phyloP scores from a whole-genome alignment of 2,797 vertebrate species.

The Xerus rutilus region DNA sequence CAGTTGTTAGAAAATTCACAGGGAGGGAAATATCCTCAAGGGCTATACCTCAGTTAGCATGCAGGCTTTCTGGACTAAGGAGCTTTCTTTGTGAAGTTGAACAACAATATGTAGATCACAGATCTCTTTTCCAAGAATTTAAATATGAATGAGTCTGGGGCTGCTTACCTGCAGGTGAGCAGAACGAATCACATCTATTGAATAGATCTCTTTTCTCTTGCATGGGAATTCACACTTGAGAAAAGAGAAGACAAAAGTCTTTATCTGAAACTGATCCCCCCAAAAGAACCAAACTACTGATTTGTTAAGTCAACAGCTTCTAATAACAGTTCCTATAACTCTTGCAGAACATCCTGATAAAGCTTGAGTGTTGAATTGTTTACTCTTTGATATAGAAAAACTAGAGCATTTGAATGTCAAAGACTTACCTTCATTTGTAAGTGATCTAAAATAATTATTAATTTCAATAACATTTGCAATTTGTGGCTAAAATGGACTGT shows the following conservation, averaged over 20 bases:
- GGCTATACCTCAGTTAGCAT: constrained; percentile 69
- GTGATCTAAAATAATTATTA: constrained; percentile 13
- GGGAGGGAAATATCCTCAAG: constrained; percentile 52
- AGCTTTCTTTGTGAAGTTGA: constrained; percentile 51
- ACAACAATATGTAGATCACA: background rate
- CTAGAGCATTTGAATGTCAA: constrained; percentile 60
- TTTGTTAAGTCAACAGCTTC: constrained; percentile 35
- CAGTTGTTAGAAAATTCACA: constrained; percentile 59
- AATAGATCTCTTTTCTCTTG: background rate
- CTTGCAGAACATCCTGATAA: background rate
- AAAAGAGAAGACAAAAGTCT: background rate
- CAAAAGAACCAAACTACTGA: constrained; percentile 57
- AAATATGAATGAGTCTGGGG: background rate
- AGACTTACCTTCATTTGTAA: constrained; percentile 46
- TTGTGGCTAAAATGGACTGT: constrained; percentile 46
- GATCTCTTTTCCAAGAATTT: constrained; percentile 30
- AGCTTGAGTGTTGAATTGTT: constrained; percentile 55
- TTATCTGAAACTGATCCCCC: background rate
- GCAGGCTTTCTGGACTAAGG: constrained; percentile 37
- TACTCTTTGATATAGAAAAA: constrained; percentile 59
- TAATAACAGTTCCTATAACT: background rate
- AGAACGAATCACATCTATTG: background rate
- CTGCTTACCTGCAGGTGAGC: background rate
- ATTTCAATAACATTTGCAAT: constrained; percentile 51
- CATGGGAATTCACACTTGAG: constrained; percentile 10